A percentile compares a stretch with the other conserved stretches of the same genome.
phyloP scores from a whole-genome alignment of 2,113 vertebrate genomes.

The Podarcis cretensis region DNA sequence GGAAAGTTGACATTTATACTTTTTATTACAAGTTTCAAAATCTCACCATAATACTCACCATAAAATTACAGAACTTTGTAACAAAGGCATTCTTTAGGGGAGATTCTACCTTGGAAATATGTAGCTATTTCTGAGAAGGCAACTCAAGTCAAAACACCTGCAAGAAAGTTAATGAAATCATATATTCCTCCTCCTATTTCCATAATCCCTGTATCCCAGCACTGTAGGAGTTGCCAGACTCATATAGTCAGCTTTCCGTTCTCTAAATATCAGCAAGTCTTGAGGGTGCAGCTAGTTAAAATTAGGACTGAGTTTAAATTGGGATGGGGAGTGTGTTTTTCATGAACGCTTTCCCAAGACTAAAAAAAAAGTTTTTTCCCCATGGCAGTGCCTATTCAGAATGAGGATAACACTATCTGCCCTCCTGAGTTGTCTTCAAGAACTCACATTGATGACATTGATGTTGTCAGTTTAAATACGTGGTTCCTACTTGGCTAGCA shows the following conservation, averaged over 20 bases:
- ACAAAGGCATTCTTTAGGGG: neutral
- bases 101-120: neutral
- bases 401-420: neutral
- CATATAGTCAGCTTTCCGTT: conserved; percentile 40
- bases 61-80: neutral
- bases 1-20: neutral
- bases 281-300: conserved; percentile 48
- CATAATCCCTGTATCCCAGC: conserved; percentile 21
- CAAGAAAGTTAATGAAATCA: neutral
- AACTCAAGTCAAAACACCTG: neutral
- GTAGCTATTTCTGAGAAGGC: conserved; percentile 4
- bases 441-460: neutral
- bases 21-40: conserved; percentile 18
- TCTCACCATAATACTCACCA: neutral
- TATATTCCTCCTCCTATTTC: conserved; percentile 18
- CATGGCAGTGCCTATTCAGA: neutral
- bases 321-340: neutral
- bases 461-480: neutral
- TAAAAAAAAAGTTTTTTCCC: neutral
- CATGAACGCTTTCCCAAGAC: neutral
- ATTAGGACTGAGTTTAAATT: neutral
- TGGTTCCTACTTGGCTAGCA: neutral
- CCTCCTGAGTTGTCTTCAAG: neutral
- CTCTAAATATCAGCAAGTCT: conserved; percentile 45
- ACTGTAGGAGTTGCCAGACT: conserved; percentile 28